Conservation (phyloP, 2,888 invertebrate species). For the Trachelus troglodyta region DNA sequence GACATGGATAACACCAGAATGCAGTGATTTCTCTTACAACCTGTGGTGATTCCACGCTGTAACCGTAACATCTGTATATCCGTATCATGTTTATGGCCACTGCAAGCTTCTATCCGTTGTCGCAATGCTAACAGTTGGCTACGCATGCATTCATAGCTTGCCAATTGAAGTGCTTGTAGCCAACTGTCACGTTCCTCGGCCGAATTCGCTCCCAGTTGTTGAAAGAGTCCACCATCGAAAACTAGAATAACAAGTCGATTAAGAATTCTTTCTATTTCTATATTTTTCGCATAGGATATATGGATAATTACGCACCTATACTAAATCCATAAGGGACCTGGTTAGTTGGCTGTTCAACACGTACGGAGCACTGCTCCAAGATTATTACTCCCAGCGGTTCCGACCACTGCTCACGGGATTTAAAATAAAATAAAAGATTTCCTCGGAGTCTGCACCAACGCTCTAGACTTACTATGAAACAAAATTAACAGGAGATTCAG, state of each 20-base stretch:
- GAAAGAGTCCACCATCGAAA: slow-evolving; percentile 85
- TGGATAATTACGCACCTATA: slow-evolving; percentile 72
- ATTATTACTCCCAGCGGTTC: slow-evolving; percentile 90
- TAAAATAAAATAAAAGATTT: slow-evolving; percentile 93
- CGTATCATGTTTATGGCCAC: slow-evolving; percentile 73
- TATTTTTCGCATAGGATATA: slow-evolving; percentile 6
- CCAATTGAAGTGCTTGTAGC: slow-evolving; percentile 85
- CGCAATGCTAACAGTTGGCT: slow-evolving; percentile 77
- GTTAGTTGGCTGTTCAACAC: slow-evolving; percentile 74
- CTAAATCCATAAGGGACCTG: slow-evolving; percentile 85
- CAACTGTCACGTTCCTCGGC: slow-evolving; percentile 87
- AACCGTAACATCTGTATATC: slow-evolving; percentile 79
- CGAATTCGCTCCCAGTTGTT: slow-evolving; percentile 83
- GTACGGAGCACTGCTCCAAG: slow-evolving; percentile 86
- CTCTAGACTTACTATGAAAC: slow-evolving; percentile 77
- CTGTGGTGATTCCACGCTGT: slow-evolving; percentile 77
- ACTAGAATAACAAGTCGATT: slow-evolving; percentile 67
- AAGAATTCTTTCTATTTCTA: slow-evolving; percentile 13
- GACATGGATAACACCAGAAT: not conserved
- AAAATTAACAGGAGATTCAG: slow-evolving; percentile 27
- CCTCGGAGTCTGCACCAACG: slow-evolving; percentile 93
- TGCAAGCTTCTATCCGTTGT: slow-evolving; percentile 73
- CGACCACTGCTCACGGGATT: slow-evolving; percentile 88
- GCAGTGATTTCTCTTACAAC: slow-evolving; percentile 60
- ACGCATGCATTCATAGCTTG: slow-evolving; percentile 86